A percentile compares a stretch with the other conserved stretches of the same genome.
phyloP scores from a whole-genome alignment of 1,140 invertebrate genomes.

The Tribolium castaneum region DNA sequence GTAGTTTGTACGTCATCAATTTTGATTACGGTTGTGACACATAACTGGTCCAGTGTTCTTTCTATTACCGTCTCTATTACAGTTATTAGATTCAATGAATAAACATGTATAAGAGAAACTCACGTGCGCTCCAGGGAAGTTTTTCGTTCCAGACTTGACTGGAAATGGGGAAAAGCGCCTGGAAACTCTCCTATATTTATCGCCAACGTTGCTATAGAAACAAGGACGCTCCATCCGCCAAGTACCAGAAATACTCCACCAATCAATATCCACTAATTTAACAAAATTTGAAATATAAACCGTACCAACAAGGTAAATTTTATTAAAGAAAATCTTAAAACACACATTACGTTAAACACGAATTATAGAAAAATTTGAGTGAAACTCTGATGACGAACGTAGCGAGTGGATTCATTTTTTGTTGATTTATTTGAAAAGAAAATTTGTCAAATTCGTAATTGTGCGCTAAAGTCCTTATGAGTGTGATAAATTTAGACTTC shows the following conservation, averaged over 20 bases:
- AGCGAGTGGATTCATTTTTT: too few species aligned
- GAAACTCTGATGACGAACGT: too few species aligned
- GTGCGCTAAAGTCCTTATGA: too few species aligned
- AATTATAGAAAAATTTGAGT: too few species aligned
- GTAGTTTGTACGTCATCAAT: conserved; percentile 8
- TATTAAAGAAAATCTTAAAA: too few species aligned
- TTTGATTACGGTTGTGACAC: conserved; percentile 23
- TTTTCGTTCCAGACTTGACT: neutral
- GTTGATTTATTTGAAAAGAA: too few species aligned
- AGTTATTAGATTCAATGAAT: neutral
- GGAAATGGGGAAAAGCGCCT: conserved; percentile 4
- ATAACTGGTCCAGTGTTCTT: neutral
- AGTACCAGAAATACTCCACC: conserved; percentile 12
- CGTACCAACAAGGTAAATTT: neutral
- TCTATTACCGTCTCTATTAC: conserved; percentile 16
- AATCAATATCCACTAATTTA: neutral
- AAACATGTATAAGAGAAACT: neutral
- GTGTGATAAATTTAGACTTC: neutral
- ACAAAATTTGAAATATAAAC: neutral
- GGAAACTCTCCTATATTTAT: conserved; percentile 18
- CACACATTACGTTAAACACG: too few species aligned
- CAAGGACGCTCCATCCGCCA: conserved; percentile 5
- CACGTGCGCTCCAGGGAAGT: neutral
- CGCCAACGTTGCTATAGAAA: neutral
- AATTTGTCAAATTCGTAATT: too few species aligned